Evolutionary conservation across 2,797 vertebrate species (phyloP).

Genomic region (Ciconia nigra): DNA sequence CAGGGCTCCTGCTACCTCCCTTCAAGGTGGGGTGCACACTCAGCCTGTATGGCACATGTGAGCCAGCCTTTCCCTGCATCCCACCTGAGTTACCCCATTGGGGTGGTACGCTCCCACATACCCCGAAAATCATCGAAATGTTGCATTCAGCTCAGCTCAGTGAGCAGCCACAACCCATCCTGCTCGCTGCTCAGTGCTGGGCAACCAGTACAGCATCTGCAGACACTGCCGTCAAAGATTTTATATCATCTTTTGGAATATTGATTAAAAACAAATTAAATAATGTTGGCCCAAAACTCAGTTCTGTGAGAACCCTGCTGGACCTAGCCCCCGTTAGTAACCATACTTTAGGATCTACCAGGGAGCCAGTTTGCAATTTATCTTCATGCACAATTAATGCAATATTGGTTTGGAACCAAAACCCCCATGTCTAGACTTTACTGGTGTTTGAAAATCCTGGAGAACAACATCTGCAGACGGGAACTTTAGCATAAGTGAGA

Average conservation of each 20-base stretch:
- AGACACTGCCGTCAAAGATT: background rate
- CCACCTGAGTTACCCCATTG: background rate
- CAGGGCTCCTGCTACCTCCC: rapidly evolving
- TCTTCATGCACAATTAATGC: background rate
- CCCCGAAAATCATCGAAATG: background rate
- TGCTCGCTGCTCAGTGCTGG: background rate
- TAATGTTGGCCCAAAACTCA: background rate
- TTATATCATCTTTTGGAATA: background rate
- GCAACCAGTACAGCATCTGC: background rate
- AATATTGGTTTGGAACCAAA: background rate
- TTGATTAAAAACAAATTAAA: background rate
- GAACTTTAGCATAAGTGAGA: background rate
- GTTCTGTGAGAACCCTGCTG: background rate
- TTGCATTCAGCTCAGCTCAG: background rate
- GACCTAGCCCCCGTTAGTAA: background rate
- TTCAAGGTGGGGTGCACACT: background rate
- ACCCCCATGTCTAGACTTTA: background rate
- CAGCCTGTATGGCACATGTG: rapidly evolving
- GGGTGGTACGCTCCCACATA: background rate
- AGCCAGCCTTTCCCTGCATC: background rate
- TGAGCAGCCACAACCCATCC: background rate
- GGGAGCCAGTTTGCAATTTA: background rate
- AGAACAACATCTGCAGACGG: background rate
- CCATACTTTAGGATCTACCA: background rate
- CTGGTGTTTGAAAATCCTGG: background rate